Conservation (phyloP, 2,113 vertebrate genomes). For the human (Homo sapiens) region GRCh38 chr14:61790501-61791000, state of each 20-base stretch:
- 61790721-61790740: not conserved
- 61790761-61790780: not conserved
- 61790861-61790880: not conserved
- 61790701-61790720: not conserved
- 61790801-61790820: not conserved
- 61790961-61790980: not conserved
- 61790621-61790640: no score
- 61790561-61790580: no score
- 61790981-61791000: conserved; percentile 29
- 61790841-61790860: not conserved
- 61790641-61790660: not conserved
- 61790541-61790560: no score
- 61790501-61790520: no score
- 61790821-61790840: not conserved
- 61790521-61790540: no score
- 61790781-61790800: not conserved
- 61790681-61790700: not conserved
- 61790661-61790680: not conserved
- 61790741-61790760: not conserved
- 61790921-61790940: not conserved
- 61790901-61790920: not conserved
- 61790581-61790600: no score
- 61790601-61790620: no score
- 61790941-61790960: not conserved
- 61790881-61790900: not conserved